phyloP scores from a whole-genome alignment of 23 tunicate genomes.

The Aplidium turbinatum region DNA sequence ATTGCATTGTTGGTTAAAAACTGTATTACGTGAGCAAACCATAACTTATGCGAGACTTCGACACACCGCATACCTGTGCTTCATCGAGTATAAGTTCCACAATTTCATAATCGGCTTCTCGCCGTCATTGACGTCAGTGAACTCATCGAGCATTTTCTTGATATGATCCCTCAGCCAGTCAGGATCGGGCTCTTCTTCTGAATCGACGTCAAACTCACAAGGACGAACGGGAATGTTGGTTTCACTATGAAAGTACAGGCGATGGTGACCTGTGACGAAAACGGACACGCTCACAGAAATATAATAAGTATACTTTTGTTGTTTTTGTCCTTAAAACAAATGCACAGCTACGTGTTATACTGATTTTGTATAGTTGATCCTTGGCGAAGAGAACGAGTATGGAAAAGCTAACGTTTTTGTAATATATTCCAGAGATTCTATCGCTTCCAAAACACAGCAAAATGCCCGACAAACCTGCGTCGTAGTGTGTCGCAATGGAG shows the following conservation, averaged over 20 bases:
- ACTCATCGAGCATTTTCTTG: conserved; percentile 79
- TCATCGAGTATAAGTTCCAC: conserved; percentile 90
- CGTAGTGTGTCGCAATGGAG: conserved; percentile 52
- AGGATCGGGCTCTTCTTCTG: conserved; percentile 86
- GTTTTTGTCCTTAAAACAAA: no score
- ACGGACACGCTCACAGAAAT: background rate
- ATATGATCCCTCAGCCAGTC: conserved; percentile 88
- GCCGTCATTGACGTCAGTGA: conserved; percentile 97
- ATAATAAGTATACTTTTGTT: background rate
- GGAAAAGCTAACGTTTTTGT: no score
- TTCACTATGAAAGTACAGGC: conserved; percentile 89
- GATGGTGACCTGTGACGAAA: conserved; percentile 70
- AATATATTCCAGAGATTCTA: no score
- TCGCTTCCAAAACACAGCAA: no score
- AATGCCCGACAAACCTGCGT: conserved; percentile 29
- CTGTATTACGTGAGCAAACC: no score
- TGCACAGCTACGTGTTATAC: no score
- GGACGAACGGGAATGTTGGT: conserved; percentile 84
- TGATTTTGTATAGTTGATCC: no score
- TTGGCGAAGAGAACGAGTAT: no score
- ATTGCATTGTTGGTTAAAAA: no score
- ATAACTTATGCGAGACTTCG: no score
- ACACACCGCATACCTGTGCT: conserved; percentile 38
- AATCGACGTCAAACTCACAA: conserved; percentile 87
- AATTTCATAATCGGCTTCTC: conserved; percentile 94